A percentile compares a stretch with the other conserved stretches of the same genome.
Conservation (phyloP, 2,113 vertebrate genomes). For the Oreamnos americanus region DNA sequence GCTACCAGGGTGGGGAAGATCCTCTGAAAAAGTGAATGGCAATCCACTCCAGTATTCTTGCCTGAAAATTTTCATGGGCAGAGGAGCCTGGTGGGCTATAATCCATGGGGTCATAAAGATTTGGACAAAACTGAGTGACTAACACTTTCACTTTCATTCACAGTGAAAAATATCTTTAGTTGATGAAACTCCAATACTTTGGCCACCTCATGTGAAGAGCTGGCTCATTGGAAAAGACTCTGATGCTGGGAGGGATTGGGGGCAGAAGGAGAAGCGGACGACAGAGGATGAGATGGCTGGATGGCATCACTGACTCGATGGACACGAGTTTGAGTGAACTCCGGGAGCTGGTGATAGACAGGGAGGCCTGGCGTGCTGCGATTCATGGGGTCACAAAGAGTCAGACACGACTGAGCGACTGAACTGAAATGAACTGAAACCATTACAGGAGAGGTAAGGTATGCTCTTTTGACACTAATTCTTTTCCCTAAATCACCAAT, state of each 20-base stretch:
- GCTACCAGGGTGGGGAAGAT: not conserved
- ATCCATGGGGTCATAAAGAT: not conserved
- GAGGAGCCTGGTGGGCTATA: not conserved
- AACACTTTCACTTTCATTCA: not conserved
- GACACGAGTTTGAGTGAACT: too few relatives aligned
- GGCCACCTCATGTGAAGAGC: too few relatives aligned
- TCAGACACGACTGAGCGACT: fast-evolving
- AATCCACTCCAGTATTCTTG: not conserved
- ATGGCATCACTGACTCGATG: too few relatives aligned
- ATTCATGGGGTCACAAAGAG: too few relatives aligned
- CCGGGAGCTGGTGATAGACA: too few relatives aligned
- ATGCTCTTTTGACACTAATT: not conserved
- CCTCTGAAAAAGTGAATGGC: not conserved
- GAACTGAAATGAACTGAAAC: not conserved
- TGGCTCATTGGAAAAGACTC: too few relatives aligned
- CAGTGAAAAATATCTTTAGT: not conserved
- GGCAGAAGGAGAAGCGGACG: too few relatives aligned
- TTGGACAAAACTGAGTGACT: not conserved
- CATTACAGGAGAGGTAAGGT: not conserved
- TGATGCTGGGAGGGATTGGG: too few relatives aligned
- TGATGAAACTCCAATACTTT: too few relatives aligned
- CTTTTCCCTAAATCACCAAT: not conserved
- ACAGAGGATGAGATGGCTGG: too few relatives aligned
- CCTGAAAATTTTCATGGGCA: not conserved
- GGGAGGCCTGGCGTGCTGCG: fast-evolving